phyloP scores from a whole-genome alignment of 2,888 invertebrate genomes.

The Cephus runcator region DNA sequence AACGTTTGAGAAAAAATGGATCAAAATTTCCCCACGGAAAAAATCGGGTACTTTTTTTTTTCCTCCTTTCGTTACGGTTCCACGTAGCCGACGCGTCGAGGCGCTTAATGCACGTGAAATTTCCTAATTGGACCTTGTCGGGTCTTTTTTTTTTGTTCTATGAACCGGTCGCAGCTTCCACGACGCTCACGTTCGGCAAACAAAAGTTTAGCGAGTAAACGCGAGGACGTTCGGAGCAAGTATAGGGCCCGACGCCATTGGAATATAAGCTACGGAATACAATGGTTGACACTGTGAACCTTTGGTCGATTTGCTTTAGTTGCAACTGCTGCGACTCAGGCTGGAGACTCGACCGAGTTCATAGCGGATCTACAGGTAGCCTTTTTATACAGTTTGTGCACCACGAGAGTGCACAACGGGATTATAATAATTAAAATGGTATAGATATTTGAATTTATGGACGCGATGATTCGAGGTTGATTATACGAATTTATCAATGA shows the following conservation, averaged over 20 bases:
- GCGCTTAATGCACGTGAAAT: background rate
- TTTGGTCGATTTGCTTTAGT: constrained; percentile 4
- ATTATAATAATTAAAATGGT: background rate
- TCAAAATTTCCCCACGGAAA: background rate
- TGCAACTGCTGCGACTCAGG: background rate
- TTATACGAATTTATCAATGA: background rate
- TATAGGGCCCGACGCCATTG: background rate
- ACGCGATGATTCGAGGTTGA: background rate
- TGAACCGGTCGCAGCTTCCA: background rate
- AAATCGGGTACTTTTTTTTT: background rate
- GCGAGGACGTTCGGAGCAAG: background rate
- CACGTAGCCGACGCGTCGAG: background rate
- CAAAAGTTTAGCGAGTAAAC: background rate
- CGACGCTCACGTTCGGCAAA: background rate
- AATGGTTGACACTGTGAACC: constrained; percentile 41
- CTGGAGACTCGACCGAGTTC: background rate
- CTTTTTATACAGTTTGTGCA: background rate
- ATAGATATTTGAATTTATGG: background rate
- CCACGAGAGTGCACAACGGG: background rate
- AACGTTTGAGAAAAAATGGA: background rate
- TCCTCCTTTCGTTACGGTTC: background rate
- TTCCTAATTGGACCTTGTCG: background rate
- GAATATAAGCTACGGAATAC: constrained; percentile 27
- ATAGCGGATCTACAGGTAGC: background rate
- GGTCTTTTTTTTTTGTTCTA: background rate